phyloP scores from a whole-genome alignment of 2,113 vertebrate genomes.

The Callithrix jacchus region DNA sequence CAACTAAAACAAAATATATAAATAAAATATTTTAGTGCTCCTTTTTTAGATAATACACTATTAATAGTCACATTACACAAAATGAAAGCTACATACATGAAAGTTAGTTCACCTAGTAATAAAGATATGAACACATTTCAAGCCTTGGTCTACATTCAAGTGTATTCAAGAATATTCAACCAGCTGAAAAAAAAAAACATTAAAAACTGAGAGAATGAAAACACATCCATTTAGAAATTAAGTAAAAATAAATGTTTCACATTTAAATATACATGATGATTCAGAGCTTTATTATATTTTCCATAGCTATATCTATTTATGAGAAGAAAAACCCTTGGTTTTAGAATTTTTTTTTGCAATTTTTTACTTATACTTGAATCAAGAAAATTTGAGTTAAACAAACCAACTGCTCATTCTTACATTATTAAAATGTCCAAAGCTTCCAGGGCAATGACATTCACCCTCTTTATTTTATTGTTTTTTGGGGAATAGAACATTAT shows the following conservation, averaged over 20 bases:
- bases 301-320: neutral
- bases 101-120: neutral
- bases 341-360: neutral
- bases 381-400: neutral
- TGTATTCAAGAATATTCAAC: neutral
- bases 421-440: neutral
- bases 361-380: neutral
- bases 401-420: neutral
- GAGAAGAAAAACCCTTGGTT: neutral
- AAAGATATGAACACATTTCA: constrained; percentile 19
- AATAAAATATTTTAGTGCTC: constrained; percentile 48
- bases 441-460: neutral
- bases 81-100: neutral
- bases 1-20: constrained; percentile 84
- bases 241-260: neutral
- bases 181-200: neutral
- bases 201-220: neutral
- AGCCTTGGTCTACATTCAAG: neutral
- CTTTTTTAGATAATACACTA: neutral
- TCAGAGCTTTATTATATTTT: constrained; percentile 23
- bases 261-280: neutral
- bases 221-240: neutral
- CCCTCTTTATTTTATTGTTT: neutral
- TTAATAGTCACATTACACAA: neutral
- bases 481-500: neutral